phyloP scores from a whole-genome alignment of 1,140 invertebrate species.

The Agrilus planipennis region DNA sequence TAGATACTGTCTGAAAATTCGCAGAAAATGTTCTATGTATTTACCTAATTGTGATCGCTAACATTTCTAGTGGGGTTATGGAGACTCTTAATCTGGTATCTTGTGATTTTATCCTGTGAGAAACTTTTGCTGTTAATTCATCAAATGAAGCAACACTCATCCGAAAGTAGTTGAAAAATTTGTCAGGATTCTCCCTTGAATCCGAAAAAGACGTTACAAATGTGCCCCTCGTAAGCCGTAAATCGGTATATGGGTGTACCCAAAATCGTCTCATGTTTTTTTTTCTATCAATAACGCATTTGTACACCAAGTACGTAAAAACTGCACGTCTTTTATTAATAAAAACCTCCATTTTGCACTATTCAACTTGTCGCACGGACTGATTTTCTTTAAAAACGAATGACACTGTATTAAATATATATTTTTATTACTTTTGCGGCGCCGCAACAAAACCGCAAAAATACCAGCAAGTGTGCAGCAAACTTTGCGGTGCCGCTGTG shows the following conservation, averaged over 20 bases:
- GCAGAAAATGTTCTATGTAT: slow-evolving; percentile 5
- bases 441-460: too few relatives aligned
- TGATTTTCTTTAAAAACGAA: too few relatives aligned
- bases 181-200: slow-evolving; percentile 1
- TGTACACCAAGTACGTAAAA: too few relatives aligned
- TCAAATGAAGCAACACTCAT: slow-evolving; percentile 5
- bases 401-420: too few relatives aligned
- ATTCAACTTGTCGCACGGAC: too few relatives aligned
- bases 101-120: slow-evolving; percentile 5
- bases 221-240: slow-evolving; percentile 4
- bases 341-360: too few relatives aligned
- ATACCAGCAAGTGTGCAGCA: too few relatives aligned
- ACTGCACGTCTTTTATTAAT: too few relatives aligned
- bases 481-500: too few relatives aligned
- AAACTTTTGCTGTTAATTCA: slow-evolving; percentile 3
- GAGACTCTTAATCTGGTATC: slow-evolving; percentile 3
- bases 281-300: too few relatives aligned
- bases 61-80: slow-evolving; percentile 7
- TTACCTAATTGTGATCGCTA: slow-evolving; percentile 8
- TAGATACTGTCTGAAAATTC: too few relatives aligned
- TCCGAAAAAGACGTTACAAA: slow-evolving; percentile 5
- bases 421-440: too few relatives aligned
- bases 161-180: not conserved
- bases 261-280: slow-evolving; percentile 5
- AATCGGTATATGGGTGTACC: slow-evolving; percentile 5